Evolutionary conservation across 2,113 vertebrate genomes (phyloP).

Genomic region (Zosterops borbonicus): DNA sequence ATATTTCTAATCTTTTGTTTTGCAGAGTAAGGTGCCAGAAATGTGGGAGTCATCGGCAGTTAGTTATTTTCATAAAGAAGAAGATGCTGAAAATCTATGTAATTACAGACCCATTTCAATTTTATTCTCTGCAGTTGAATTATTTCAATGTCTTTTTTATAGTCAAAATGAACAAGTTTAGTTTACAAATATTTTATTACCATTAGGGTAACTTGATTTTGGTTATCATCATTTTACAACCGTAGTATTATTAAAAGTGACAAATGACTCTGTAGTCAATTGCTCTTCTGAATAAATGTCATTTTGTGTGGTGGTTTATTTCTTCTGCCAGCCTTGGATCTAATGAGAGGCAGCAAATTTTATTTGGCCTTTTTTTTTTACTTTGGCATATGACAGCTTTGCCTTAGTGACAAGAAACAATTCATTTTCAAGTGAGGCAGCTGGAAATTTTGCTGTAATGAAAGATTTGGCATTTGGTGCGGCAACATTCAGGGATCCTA

Average conservation of each 20-base stretch:
- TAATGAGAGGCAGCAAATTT: constrained; percentile 37
- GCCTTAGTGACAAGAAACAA: constrained; percentile 42
- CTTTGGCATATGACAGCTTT: constrained; percentile 19
- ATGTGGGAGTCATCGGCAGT: constrained; percentile 33
- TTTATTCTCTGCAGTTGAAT: constrained; percentile 71
- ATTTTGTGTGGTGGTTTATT: constrained; percentile 25
- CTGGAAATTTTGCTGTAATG: constrained; percentile 42
- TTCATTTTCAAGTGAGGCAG: constrained; percentile 27
- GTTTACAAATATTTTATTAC: constrained; percentile 77
- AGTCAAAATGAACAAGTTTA: constrained; percentile 66
- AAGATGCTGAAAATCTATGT: constrained; percentile 65
- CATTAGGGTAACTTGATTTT: constrained; percentile 63
- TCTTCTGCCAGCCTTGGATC: constrained; percentile 60
- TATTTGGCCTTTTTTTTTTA: not conserved
- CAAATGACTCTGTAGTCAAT: constrained; percentile 52
- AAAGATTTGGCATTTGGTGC: not conserved
- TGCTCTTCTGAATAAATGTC: constrained; percentile 44
- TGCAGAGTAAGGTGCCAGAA: constrained; percentile 37
- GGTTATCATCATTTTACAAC: constrained; percentile 64
- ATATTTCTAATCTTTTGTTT: constrained; percentile 64
- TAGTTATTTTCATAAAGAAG: constrained; percentile 63
- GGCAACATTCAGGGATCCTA: not conserved
- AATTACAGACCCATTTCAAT: constrained; percentile 74
- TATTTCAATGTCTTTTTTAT: constrained; percentile 71
- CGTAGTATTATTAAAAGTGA: constrained; percentile 70